Base-by-base conservation (phyloP, 2,113 vertebrate genomes). In the Hippolais icterina region DNA sequence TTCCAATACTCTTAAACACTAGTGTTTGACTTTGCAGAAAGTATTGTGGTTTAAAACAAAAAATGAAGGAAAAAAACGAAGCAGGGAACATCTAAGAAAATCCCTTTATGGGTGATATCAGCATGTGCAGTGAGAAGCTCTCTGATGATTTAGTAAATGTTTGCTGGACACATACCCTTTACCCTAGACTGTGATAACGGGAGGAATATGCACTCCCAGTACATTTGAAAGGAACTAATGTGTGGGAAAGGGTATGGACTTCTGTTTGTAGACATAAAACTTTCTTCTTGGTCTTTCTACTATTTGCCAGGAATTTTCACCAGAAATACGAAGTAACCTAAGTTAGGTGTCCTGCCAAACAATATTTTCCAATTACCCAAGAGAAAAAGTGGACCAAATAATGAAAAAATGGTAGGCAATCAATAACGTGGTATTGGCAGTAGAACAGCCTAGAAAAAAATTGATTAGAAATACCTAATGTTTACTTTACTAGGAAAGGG, bases 161-260 rank as follows among this genome's bases (percentile, higher is more conserved):
- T 47, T 75, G 27, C 47, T 57, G 56, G 52, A 29, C 24, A 53
- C 2, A 24, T 0, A 16, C 4, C 3, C 6, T 39, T 78, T 23
- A 16, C 10, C 15, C 14, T 17, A 8, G 49, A 4, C 19, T 23
- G 2, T 15, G 4, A 23, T 6, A 49, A 23, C 10, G 18, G 29
- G 14, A 60, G 29, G 14, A 60, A 28, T 23, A 19, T 0, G 0
- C 10, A 4, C 14, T 54, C 31, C 22, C 13, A 21, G 15, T 17
- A 27, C 31, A 1, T n/a, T 23, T 69, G 47, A 57, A 49, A 49
- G 47, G 49, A 87, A 35, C 11, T 37, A 23, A 25, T 14, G 0
- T 23, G 15, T 31, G 13, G 50, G 37, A 39, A 69, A 47, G 13
- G 1, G 1, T 6, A 2, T 3, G 47, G 23, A 31, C 25, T 69